These are phyloP conservation scores for Hybos culiciformis DNA, from an alignment of 2,888 invertebrate species.

Conservation along the genomic window DNA sequence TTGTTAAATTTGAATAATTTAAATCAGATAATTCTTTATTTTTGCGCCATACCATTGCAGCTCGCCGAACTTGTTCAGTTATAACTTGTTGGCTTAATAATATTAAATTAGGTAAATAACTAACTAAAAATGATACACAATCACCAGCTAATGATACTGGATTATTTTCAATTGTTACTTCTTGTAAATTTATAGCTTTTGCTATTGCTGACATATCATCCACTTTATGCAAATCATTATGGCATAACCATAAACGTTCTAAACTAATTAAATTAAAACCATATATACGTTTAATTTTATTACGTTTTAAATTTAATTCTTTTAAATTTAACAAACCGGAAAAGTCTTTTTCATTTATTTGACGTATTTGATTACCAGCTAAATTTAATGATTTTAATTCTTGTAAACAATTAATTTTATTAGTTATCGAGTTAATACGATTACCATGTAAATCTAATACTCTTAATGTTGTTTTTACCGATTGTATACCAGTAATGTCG, in stretches of 20 bases:
- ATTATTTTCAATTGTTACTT: conserved; percentile 77
- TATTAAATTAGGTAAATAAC: conserved; percentile 59
- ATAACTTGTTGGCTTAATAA: conserved; percentile 66
- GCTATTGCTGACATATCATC: conserved; percentile 76
- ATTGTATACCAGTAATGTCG: conserved; percentile 28
- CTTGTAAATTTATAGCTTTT: conserved; percentile 60
- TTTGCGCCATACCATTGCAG: conserved; percentile 66
- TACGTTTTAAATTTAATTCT: conserved; percentile 79
- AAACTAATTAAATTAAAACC: conserved; percentile 65
- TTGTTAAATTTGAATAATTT: conserved; percentile 28
- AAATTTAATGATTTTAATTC: conserved; percentile 83
- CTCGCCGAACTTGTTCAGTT: conserved; percentile 61
- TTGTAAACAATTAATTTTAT: conserved; percentile 43
- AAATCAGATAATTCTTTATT: conserved; percentile 57
- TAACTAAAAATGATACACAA: conserved; percentile 67
- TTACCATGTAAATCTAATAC: conserved; percentile 90
- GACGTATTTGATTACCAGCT: conserved; percentile 78
- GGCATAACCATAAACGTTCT: conserved; percentile 41
- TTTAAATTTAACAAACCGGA: conserved; percentile 62
- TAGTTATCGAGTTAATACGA: conserved; percentile 47
- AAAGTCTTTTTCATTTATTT: conserved; percentile 62
- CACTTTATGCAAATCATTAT: conserved; percentile 48
- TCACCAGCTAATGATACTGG: conserved; percentile 69
- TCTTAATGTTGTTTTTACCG: conserved; percentile 50
- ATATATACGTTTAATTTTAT: conserved; percentile 62